Percentiles rank a stretch among this genome's conserved stretches.
Conservation (phyloP, 2,113 vertebrate species). For the Pomatorhinus ruficollis region DNA sequence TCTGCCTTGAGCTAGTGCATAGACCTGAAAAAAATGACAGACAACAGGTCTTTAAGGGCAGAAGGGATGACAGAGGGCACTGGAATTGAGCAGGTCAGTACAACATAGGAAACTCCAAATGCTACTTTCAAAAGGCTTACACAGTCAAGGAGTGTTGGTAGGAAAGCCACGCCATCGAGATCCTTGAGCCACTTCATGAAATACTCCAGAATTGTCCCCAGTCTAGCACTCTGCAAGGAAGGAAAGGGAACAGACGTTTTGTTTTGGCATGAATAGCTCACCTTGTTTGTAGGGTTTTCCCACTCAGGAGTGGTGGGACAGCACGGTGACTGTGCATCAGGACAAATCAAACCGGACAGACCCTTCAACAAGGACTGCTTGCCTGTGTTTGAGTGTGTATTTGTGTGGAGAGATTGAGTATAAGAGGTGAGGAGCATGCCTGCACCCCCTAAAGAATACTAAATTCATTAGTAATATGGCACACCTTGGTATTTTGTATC, state of each 20-base stretch:
- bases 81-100: not conserved
- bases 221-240: not conserved
- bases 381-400: fast-evolving
- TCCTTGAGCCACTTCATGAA: not conserved
- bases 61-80: not conserved
- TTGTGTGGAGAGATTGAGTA: not conserved
- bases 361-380: not conserved
- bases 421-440: not conserved
- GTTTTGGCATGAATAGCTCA: not conserved
- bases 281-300: not conserved
- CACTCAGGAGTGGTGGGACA: fast-evolving
- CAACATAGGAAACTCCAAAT: not conserved
- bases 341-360: fast-evolving
- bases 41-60: not conserved
- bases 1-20: not conserved
- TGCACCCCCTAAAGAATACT: not conserved
- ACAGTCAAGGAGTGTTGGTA: not conserved
- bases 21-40: not conserved
- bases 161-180: fast-evolving
- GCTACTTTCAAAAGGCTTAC: not conserved
- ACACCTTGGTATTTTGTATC: not conserved
- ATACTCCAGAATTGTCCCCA: not conserved
- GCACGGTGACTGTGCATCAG: not conserved
- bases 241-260: not conserved
- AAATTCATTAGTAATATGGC: fast-evolving